Conservation (phyloP, 1,140 invertebrate genomes). For the Trypoxylus dichotomus region DNA sequence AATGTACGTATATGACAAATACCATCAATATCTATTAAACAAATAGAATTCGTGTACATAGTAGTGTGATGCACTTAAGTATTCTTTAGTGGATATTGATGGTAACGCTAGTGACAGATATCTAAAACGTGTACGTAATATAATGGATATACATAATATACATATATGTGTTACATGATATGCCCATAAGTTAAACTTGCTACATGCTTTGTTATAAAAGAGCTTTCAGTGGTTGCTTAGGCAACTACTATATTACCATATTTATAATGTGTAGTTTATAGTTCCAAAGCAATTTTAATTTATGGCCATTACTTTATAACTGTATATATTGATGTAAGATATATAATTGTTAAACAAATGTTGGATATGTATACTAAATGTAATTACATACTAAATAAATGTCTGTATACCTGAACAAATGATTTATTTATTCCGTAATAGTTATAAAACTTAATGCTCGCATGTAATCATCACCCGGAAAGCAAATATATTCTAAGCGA, state of each 20-base stretch:
- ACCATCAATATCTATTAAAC: neutral
- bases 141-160: too few relatives aligned
- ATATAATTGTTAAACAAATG: conserved; percentile 1
- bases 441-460: too few relatives aligned
- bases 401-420: neutral
- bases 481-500: too few relatives aligned
- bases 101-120: neutral
- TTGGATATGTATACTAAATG: conserved; percentile 13
- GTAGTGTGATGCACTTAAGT: neutral
- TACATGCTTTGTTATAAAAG: neutral
- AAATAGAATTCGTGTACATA: neutral
- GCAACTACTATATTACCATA: neutral
- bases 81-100: neutral
- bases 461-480: too few relatives aligned
- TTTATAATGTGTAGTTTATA: neutral
- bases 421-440: neutral
- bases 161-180: too few relatives aligned
- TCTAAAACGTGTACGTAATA: neutral
- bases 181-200: too few relatives aligned
- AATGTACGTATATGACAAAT: neutral
- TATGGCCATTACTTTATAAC: neutral
- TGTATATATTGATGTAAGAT: conserved; percentile 17
- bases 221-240: neutral
- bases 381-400: conserved; percentile 8
- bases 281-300: neutral